phyloP scores from a whole-genome alignment of 1,140 invertebrate species.

The Lordiphosa clarofinis region DNA sequence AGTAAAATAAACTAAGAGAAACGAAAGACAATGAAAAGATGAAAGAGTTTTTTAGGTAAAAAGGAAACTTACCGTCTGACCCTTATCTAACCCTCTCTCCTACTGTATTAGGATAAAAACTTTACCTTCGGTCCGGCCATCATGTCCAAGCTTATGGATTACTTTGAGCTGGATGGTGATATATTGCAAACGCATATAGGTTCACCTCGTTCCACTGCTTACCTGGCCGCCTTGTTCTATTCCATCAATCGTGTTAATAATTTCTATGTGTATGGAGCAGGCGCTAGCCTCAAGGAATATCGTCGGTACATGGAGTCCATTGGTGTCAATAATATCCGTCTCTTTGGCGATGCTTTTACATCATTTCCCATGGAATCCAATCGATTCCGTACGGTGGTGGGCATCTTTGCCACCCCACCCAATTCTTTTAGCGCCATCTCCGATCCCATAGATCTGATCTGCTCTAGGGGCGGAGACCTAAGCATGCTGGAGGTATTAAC shows the following conservation, averaged over 20 bases:
- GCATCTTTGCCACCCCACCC: slow-evolving; percentile 86
- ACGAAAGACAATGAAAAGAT: too few relatives aligned
- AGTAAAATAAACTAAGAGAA: too few relatives aligned
- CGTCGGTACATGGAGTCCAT: slow-evolving; percentile 81
- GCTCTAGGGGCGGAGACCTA: slow-evolving; percentile 85
- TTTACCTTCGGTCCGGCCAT: slow-evolving; percentile 88
- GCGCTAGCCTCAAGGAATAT: slow-evolving; percentile 80
- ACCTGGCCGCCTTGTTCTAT: slow-evolving; percentile 85
- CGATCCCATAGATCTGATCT: slow-evolving; percentile 87
- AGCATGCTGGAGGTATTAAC: slow-evolving; percentile 85
- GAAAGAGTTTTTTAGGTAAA: too few relatives aligned
- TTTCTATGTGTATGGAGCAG: slow-evolving; percentile 83
- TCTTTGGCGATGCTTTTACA: slow-evolving; percentile 83
- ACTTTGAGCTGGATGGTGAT: slow-evolving; percentile 83
- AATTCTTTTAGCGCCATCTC: slow-evolving; percentile 88
- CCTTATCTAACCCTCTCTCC: slow-evolving; percentile 3
- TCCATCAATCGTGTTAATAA: slow-evolving; percentile 83
- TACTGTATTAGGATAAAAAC: slow-evolving; percentile 84
- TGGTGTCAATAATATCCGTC: slow-evolving; percentile 82
- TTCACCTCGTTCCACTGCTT: slow-evolving; percentile 87
- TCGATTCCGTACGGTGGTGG: slow-evolving; percentile 85
- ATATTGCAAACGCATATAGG: slow-evolving; percentile 88
- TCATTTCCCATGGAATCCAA: slow-evolving; percentile 81
- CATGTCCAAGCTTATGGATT: slow-evolving; percentile 84
- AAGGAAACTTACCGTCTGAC: too few relatives aligned